A percentile compares a stretch with the other conserved stretches of the same genome.
Conservation (phyloP, 2,888 invertebrate species). For the Scelioninae gen. 1 region DNA sequence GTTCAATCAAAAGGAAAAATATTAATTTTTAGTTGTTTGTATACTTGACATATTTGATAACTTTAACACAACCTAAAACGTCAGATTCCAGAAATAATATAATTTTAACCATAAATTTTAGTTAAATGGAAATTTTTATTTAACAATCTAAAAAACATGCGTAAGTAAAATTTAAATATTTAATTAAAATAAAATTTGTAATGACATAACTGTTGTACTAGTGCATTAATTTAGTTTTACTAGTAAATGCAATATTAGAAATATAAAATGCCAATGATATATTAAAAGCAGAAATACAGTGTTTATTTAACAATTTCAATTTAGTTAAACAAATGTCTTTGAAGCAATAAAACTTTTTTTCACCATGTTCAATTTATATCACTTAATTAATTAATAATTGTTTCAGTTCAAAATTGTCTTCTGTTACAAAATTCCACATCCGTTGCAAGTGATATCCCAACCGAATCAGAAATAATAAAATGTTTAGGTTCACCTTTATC, state of each 20-base stretch:
- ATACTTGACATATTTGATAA: not conserved
- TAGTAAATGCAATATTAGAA: too few species aligned
- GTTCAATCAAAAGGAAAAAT: too few species aligned
- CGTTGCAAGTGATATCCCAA: slow-evolving; percentile 43
- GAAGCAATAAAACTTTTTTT: too few species aligned
- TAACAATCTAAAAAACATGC: slow-evolving; percentile 4
- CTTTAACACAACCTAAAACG: slow-evolving; percentile 13
- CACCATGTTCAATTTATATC: too few species aligned
- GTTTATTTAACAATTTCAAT: too few species aligned
- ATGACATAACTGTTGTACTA: too few species aligned
- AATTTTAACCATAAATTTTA: not conserved
- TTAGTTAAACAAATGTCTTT: too few species aligned
- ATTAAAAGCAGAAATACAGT: too few species aligned
- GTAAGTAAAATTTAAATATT: slow-evolving; percentile 10
- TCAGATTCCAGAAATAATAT: slow-evolving; percentile 2
- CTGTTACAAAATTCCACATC: slow-evolving; percentile 26
- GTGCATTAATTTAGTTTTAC: too few species aligned
- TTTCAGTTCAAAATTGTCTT: slow-evolving; percentile 43
- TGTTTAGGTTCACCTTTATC: slow-evolving; percentile 75
- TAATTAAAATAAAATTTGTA: not conserved
- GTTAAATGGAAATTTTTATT: not conserved
- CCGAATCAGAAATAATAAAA: slow-evolving; percentile 71
- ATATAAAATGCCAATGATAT: too few species aligned
- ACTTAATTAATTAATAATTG: not conserved
- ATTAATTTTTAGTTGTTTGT: too few species aligned